Percentiles rank a stretch among this genome's conserved stretches.
Evolutionary conservation across 2,888 invertebrate species (phyloP).

Genomic region (Trissolcus japonicus): DNA sequence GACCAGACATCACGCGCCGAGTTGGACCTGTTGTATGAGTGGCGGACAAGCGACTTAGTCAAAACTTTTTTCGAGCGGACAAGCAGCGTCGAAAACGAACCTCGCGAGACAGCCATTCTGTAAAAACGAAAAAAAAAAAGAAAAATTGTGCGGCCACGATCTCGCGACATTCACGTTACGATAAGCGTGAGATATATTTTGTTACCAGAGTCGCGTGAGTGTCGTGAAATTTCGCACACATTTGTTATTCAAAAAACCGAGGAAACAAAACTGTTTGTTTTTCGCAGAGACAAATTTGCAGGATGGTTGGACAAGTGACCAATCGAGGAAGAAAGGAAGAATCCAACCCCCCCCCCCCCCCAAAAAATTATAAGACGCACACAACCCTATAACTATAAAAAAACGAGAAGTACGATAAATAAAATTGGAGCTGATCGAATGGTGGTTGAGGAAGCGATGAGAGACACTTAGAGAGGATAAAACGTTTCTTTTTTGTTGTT

Average conservation of each 20-base stretch:
- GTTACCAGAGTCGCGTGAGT: constrained; percentile 27
- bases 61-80: constrained; percentile 18
- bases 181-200: constrained; percentile 43
- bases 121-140: constrained; percentile 1
- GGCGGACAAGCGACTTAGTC: constrained; percentile 14
- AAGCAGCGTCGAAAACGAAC: constrained; percentile 22
- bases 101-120: constrained; percentile 21
- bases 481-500: background rate
- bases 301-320: constrained; percentile 23
- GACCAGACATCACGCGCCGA: background rate
- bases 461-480: background rate
- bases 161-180: constrained; percentile 26
- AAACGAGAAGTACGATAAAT: background rate
- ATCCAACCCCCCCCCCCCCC: constrained; percentile 9
- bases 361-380: constrained; percentile 33
- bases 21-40: constrained; percentile 14
- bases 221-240: constrained; percentile 5
- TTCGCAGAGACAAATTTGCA: background rate
- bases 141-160: background rate
- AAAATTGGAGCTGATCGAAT: background rate
- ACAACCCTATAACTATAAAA: background rate
- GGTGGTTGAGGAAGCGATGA: no score
- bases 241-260: background rate
- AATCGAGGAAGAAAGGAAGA: constrained; percentile 50
- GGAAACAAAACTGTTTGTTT: background rate